These are phyloP conservation scores for Bolinopsis microptera DNA, from an alignment of 37 sponge, comb jelly and placozoan species.

Conservation along the genomic window DNA sequence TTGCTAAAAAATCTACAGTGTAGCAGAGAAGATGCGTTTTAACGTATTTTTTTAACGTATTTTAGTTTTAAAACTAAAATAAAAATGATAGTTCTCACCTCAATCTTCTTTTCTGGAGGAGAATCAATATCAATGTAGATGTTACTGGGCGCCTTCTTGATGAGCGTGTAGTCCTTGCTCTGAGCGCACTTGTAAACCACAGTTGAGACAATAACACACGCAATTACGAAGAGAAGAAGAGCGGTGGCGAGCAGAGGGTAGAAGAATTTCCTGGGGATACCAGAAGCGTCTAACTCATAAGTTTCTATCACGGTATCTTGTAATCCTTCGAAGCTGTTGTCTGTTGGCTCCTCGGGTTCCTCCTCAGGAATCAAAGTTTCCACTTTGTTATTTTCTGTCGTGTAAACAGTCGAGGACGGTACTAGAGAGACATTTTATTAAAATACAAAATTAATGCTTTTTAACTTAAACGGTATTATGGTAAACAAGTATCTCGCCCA, in stretches of 20 bases:
- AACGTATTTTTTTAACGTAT: no score
- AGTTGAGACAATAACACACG: constrained; percentile 21
- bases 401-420: neutral
- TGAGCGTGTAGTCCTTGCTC: constrained; percentile 41
- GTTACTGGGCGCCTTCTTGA: constrained; percentile 37
- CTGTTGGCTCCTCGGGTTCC: neutral
- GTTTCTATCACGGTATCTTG: neutral
- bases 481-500: no score
- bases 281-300: neutral
- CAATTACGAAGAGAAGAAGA: constrained; percentile 16
- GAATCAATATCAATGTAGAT: constrained; percentile 35
- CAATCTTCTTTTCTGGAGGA: constrained; percentile 2
- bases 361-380: neutral
- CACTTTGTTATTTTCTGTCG: neutral
- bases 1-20: no score
- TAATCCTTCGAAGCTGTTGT: neutral
- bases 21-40: no score
- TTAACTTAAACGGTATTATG: no score
- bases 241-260: constrained; percentile 48
- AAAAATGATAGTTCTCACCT: neutral
- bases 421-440: no score
- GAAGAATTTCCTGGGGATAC: constrained; percentile 49
- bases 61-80: no score
- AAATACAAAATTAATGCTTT: no score
- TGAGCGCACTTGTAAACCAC: constrained; percentile 16